Evolutionary conservation across 2,113 vertebrate species (phyloP).

Genomic region (Podarcis muralis): DNA sequence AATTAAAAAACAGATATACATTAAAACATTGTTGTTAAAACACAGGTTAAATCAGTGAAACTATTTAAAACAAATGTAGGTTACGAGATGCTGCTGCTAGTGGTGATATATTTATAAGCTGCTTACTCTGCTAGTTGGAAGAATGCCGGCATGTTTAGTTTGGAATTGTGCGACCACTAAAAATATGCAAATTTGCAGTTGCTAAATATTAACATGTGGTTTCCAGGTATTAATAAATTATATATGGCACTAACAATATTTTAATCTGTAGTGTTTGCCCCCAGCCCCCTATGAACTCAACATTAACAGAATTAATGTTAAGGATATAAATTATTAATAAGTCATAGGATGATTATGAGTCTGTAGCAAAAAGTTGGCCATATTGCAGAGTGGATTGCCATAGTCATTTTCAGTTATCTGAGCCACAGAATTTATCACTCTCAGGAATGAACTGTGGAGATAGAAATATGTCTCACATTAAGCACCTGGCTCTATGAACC

Average conservation of each 20-base stretch:
- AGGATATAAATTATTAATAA: background rate
- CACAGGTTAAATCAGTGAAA: too few species aligned
- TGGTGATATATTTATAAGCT: background rate
- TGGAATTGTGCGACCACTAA: background rate
- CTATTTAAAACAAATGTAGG: too few species aligned
- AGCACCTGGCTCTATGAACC: background rate
- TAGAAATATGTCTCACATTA: background rate
- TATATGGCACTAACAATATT: background rate
- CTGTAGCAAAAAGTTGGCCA: background rate
- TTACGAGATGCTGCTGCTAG: background rate
- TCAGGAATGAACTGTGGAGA: background rate
- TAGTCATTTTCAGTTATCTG: background rate
- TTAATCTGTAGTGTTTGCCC: background rate
- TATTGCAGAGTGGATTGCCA: background rate
- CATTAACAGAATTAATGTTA: background rate
- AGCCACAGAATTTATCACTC: background rate
- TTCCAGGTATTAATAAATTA: background rate
- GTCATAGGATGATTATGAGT: background rate
- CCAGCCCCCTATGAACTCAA: background rate
- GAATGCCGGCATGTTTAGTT: background rate
- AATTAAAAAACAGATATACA: too few species aligned
- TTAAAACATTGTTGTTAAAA: too few species aligned
- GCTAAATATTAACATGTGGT: background rate
- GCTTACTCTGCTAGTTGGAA: background rate
- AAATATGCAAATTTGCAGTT: background rate